phyloP scores from a whole-genome alignment of 2,113 vertebrate genomes.

The Ptychochromis oligacanthus region DNA sequence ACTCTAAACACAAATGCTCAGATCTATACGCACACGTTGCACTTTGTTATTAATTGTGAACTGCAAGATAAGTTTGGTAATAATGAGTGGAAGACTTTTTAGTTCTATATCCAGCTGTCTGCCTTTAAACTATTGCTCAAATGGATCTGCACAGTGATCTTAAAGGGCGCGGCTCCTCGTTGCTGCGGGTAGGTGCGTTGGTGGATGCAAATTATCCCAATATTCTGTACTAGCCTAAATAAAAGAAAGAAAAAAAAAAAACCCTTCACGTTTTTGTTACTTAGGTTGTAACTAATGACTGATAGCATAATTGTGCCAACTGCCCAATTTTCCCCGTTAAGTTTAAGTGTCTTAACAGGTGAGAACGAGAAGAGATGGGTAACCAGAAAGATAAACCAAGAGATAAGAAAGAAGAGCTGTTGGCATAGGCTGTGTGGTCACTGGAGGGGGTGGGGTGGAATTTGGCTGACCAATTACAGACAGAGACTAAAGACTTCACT shows the following conservation, averaged over 20 bases:
- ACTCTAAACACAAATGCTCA: not conserved
- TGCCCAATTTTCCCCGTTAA: too few species aligned
- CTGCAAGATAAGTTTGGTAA: too few species aligned
- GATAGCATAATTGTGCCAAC: not conserved
- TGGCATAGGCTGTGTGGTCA: not conserved
- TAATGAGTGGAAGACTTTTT: not conserved
- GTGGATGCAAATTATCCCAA: not conserved
- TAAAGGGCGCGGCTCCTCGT: not conserved
- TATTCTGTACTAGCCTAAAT: not conserved
- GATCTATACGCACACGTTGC: not conserved
- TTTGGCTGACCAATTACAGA: conserved; percentile 46
- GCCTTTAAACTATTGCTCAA: not conserved
- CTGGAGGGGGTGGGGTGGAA: not conserved
- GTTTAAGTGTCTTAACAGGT: not conserved
- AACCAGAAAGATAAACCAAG: not conserved
- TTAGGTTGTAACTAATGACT: not conserved
- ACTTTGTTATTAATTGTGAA: not conserved
- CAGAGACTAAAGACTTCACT: not conserved
- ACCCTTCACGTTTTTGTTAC: too few species aligned
- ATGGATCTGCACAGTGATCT: not conserved
- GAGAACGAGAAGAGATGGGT: accelerated
- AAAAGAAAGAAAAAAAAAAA: not conserved
- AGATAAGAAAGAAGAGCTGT: not conserved
- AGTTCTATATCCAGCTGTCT: not conserved
- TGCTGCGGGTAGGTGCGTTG: not conserved